A percentile compares a stretch with the other conserved stretches of the same genome.
Conservation (phyloP, 2,113 vertebrate genomes). For the Sinocyclocheilus anshuiensis region DNA sequence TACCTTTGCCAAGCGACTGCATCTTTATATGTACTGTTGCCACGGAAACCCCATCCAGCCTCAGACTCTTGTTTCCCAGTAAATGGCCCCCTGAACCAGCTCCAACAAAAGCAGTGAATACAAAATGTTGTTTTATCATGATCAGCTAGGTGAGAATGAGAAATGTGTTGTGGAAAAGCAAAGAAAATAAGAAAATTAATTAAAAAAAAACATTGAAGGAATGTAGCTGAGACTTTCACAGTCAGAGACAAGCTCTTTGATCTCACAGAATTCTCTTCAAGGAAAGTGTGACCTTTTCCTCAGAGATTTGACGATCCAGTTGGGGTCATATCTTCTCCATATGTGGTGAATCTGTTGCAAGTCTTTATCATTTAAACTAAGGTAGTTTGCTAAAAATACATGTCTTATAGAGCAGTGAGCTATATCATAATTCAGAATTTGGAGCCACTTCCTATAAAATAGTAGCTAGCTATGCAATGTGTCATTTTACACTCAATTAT, state of each 20-base stretch:
- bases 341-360: background rate
- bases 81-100: constrained; percentile 41
- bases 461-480: background rate
- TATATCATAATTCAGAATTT: background rate
- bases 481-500: background rate
- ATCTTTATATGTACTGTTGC: constrained; percentile 79
- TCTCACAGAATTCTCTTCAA: constrained; percentile 48
- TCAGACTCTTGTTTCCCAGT: constrained; percentile 45
- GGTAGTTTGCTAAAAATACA: background rate
- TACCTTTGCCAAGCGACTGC: constrained; percentile 68
- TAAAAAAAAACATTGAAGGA: background rate
- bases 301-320: constrained; percentile 1
- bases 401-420: no score
- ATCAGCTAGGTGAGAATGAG: background rate
- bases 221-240: background rate
- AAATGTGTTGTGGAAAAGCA: background rate
- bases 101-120: constrained; percentile 40
- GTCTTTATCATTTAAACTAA: background rate
- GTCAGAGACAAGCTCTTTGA: constrained; percentile 39
- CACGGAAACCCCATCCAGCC: constrained; percentile 72
- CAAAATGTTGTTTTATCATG: constrained; percentile 25
- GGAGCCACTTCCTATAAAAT: background rate
- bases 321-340: background rate
- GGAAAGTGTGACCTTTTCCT: constrained; percentile 51
- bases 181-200: background rate